Conservation (phyloP, 2,797 vertebrate species). For the Propithecus perrieri region DNA sequence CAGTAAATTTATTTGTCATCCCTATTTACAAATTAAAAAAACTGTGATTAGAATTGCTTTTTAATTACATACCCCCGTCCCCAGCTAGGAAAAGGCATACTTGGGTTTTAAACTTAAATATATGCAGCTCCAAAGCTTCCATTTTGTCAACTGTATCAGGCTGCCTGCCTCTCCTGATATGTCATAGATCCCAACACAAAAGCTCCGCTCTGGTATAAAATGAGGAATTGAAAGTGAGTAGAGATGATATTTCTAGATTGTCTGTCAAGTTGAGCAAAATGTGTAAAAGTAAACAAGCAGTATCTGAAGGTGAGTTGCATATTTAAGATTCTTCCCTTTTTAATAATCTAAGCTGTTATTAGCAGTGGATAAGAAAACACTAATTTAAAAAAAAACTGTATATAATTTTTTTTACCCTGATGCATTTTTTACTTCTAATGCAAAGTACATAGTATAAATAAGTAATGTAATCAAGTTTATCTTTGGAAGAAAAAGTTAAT, state of each 20-base stretch:
- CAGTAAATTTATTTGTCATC: neutral
- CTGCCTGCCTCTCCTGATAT: neutral
- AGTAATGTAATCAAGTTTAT: slow-evolving; percentile 81
- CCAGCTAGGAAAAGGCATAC: neutral
- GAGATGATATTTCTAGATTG: slow-evolving; percentile 62
- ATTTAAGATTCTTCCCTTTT: slow-evolving; percentile 69
- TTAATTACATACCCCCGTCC: neutral
- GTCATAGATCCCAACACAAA: neutral
- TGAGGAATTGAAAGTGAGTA: slow-evolving; percentile 45
- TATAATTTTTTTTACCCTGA: slow-evolving; percentile 54
- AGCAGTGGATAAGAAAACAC: slow-evolving; percentile 54
- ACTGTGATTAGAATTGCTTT: neutral
- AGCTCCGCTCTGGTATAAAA: slow-evolving; percentile 31
- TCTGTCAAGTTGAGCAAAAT: slow-evolving; percentile 60
- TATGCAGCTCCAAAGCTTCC: neutral
- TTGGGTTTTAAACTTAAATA: neutral
- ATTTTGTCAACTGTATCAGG: neutral
- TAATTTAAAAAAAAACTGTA: slow-evolving; percentile 57
- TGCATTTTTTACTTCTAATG: slow-evolving; percentile 72
- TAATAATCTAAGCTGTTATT: slow-evolving; percentile 71
- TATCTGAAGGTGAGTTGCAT: slow-evolving; percentile 53
- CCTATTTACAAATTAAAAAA: neutral
- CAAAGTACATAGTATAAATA: slow-evolving; percentile 81
- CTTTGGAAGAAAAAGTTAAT: slow-evolving; percentile 77
- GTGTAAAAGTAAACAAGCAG: slow-evolving; percentile 53